Evolutionary conservation across 2,113 vertebrate genomes (phyloP), one percentile per base, ranked within the genome.

Genomic region (Nothocercus nigrocapillus): DNA sequence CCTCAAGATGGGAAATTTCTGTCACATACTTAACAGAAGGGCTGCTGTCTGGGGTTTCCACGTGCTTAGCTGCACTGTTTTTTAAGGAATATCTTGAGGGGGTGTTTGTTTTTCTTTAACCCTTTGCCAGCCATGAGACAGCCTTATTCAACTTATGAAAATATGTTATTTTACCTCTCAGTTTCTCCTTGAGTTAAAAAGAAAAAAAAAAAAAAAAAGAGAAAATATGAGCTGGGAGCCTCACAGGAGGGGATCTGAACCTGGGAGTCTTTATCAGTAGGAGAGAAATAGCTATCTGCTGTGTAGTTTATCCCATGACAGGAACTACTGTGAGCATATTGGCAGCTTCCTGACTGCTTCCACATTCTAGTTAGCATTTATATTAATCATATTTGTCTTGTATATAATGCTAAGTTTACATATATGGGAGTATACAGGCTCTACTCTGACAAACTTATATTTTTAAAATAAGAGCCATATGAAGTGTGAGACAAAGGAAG

Each of bases 1-100:
- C 95, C 95, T 96, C n/a, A 3, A 96, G 91, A 95, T 70, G 62
- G 84, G 83, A 95, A 95, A 95, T 97, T 97, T 96, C 92, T 97
- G 92, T 95, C 93, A 90, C 92, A 94, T 54, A 68, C 54, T 94
- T 94, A 96, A 95, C 95, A 94, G 96, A 95, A 96, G 93, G 87
- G 58, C 0, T 53, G 75, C 93, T 95, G 94, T 34, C 83, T 90
- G 88, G 94, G 78, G 62, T 94, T 93, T 77, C 92, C 93, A 93
- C 90, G 97, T 96, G 96, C 90, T 96, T 94, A 94, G 95, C 88
- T 90, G 82, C 67, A 59, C 1, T 8, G 7, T 16, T 75, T 91
- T 94, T 87, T 77, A 72, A 83, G 75, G 51, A 95, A 95, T 83
- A 95, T 97, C 89, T 96, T 93, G 82, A 74, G 32, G 15, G 63